Percentiles rank a stretch among this genome's conserved stretches.
phyloP scores from a whole-genome alignment of 2,113 vertebrate species.

The Cyphomyrus plagiostoma region DNA sequence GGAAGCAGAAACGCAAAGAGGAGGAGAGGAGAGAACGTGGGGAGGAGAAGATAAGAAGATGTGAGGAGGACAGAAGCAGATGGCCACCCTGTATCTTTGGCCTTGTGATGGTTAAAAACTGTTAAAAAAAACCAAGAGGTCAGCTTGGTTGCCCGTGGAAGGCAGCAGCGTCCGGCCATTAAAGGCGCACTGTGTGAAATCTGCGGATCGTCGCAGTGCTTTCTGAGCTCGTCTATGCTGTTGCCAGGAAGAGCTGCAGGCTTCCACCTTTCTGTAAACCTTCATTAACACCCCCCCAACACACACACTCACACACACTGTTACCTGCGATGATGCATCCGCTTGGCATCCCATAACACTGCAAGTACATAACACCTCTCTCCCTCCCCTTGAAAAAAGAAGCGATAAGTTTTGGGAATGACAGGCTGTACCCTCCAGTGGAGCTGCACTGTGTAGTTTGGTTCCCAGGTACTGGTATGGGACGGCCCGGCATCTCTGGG shows the following conservation, averaged over 20 bases:
- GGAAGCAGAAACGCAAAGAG: background rate
- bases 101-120: background rate
- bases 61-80: background rate
- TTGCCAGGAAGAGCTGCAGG: background rate
- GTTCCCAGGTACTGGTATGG: background rate
- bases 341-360: background rate
- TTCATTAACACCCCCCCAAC: conserved; percentile 43
- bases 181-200: conserved; percentile 32
- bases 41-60: background rate
- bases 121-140: background rate
- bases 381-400: background rate
- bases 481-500: background rate
- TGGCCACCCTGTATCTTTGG: background rate
- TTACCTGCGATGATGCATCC: background rate
- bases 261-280: background rate
- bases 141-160: background rate
- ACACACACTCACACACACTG: background rate
- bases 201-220: conserved; percentile 6
- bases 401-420: background rate
- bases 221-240: background rate
- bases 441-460: background rate
- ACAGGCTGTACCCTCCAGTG: background rate
- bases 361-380: background rate
- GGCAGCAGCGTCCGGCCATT: conserved; percentile 24
- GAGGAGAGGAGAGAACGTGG: background rate